These are phyloP conservation scores for Drosophila guanche DNA, from an alignment of 1,140 invertebrate genomes.

Conservation along the genomic window DNA sequence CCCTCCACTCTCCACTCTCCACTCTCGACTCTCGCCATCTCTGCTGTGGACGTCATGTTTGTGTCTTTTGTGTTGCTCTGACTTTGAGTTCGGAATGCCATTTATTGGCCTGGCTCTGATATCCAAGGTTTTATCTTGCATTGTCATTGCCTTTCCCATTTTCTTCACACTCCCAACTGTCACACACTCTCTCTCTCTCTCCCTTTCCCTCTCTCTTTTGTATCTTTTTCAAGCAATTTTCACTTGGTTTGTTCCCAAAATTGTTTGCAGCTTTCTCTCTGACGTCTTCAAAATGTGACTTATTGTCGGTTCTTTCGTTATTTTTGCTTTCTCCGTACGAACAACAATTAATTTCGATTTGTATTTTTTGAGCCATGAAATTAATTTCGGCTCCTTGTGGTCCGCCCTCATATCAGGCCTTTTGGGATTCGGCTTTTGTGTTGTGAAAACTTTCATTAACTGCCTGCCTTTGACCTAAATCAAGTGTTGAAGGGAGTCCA, in stretches of 20 bases:
- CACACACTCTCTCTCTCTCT: not conserved
- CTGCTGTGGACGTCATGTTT: not conserved
- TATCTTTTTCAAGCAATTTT: slow-evolving; percentile 4
- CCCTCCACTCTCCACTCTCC: not conserved
- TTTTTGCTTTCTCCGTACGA: slow-evolving; percentile 41
- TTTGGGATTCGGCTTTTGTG: slow-evolving; percentile 10
- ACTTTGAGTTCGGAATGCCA: slow-evolving; percentile 12
- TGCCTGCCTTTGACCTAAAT: slow-evolving; percentile 51
- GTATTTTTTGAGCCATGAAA: slow-evolving; percentile 69
- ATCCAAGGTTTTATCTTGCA: slow-evolving; percentile 20
- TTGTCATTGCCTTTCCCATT: slow-evolving; percentile 10
- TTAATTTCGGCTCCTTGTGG: slow-evolving; percentile 64
- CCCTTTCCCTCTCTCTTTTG: not conserved
- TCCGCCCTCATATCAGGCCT: not conserved
- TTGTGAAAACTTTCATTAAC: slow-evolving; percentile 48
- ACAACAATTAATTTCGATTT: slow-evolving; percentile 74
- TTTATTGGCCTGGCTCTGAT: slow-evolving; percentile 21
- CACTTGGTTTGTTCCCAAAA: slow-evolving; percentile 27
- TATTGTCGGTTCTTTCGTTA: slow-evolving; percentile 23
- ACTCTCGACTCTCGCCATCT: not conserved
- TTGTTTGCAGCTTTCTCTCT: slow-evolving; percentile 7
- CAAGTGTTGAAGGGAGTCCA: slow-evolving; percentile 21
- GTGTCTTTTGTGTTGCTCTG: slow-evolving; percentile 2
- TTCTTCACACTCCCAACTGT: slow-evolving; percentile 29
- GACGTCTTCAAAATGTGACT: slow-evolving; percentile 46